phyloP scores from a whole-genome alignment of 2,888 invertebrate species.

The Copidosoma aretas region DNA sequence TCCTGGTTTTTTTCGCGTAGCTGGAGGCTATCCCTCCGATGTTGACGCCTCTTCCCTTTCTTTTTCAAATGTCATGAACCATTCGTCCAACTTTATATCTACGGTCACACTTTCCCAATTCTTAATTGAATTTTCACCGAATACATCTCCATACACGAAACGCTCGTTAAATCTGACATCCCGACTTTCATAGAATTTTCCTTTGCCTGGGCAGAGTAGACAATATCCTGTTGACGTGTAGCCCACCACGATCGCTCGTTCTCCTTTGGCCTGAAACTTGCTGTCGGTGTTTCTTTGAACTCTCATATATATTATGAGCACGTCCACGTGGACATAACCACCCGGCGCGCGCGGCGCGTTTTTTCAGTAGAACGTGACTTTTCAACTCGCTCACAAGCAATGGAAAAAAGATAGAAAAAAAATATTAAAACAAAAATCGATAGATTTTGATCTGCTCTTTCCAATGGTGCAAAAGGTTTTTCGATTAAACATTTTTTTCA shows the following conservation, averaged over 20 bases:
- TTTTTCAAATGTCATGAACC: not conserved
- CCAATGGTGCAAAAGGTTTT: too few relatives aligned
- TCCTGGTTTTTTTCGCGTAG: not conserved
- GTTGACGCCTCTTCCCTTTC: not conserved
- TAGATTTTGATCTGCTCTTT: too few relatives aligned
- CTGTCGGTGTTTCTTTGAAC: constrained; percentile 5
- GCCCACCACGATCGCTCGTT: not conserved
- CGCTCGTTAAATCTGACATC: not conserved
- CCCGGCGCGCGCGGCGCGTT: too few relatives aligned
- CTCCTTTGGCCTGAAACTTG: not conserved
- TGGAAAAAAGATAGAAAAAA: too few relatives aligned
- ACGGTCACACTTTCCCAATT: not conserved
- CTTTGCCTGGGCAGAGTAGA: not conserved
- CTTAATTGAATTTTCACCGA: not conserved
- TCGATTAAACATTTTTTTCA: too few relatives aligned
- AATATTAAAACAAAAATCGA: too few relatives aligned
- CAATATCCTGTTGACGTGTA: not conserved
- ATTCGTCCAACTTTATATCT: not conserved
- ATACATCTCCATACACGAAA: not conserved
- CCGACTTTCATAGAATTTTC: not conserved
- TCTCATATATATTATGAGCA: too few relatives aligned
- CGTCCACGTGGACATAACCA: too few relatives aligned
- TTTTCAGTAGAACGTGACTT: too few relatives aligned
- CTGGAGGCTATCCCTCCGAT: constrained; percentile 1
- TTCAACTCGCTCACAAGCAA: too few relatives aligned